Conservation (phyloP, 2,113 vertebrate genomes). For the Aphyosemion australe region DNA sequence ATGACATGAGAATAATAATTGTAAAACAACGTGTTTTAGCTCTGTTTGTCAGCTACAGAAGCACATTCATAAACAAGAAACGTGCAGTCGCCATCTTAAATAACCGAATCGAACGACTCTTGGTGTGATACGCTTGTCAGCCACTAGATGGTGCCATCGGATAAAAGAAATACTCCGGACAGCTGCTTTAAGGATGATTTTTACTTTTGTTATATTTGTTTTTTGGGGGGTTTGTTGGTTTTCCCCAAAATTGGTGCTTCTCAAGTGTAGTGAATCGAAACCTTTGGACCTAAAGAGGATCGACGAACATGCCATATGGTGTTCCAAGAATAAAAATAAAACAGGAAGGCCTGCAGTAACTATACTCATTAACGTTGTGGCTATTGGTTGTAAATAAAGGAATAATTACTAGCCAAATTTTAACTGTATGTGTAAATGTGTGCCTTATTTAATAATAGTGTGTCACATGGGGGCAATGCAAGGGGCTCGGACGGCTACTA, state of each 20-base stretch:
- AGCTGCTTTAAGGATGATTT: too few species aligned
- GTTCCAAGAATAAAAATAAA: slow-evolving; percentile 35
- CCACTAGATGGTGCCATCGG: too few species aligned
- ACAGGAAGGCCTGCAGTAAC: slow-evolving; percentile 64
- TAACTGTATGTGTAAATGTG: slow-evolving; percentile 87
- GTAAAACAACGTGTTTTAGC: too few species aligned
- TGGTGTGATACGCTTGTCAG: too few species aligned
- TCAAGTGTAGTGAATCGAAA: slow-evolving; percentile 25
- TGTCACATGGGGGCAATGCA: slow-evolving; percentile 72
- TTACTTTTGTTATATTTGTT: slow-evolving; percentile 32
- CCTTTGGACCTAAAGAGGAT: slow-evolving; percentile 57
- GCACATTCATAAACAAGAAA: too few species aligned
- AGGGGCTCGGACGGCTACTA: slow-evolving; percentile 62
- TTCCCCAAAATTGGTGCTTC: slow-evolving; percentile 57
- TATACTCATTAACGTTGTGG: slow-evolving; percentile 78
- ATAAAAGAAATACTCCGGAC: too few species aligned
- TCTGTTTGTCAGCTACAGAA: too few species aligned
- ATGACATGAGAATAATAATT: too few species aligned
- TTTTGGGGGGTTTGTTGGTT: too few species aligned
- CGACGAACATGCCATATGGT: slow-evolving; percentile 27
- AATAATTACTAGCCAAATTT: slow-evolving; percentile 85
- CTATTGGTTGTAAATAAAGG: slow-evolving; percentile 84
- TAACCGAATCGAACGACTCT: too few species aligned
- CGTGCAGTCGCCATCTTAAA: too few species aligned
- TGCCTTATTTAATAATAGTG: slow-evolving; percentile 87